Conservation (phyloP, 1,140 invertebrate genomes). For the Idris sp. region DNA sequence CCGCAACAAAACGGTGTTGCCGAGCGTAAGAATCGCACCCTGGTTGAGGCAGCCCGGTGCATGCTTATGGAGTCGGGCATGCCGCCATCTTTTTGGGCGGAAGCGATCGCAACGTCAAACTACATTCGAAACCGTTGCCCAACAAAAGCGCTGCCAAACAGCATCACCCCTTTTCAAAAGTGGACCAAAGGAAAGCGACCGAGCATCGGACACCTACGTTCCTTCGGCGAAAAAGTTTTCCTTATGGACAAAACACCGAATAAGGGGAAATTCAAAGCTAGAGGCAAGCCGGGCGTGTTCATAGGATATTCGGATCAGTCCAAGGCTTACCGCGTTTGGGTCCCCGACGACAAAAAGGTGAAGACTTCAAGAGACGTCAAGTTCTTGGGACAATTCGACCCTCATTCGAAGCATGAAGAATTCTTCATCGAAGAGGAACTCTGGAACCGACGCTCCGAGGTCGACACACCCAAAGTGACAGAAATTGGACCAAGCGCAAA, state of each 20-base stretch:
- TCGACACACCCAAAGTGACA: too few species aligned
- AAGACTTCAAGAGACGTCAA: neutral
- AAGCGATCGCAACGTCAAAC: slow-evolving; percentile 55
- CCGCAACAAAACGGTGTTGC: too few species aligned
- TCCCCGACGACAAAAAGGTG: neutral
- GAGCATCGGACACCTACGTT: neutral
- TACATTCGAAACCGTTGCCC: slow-evolving; percentile 55
- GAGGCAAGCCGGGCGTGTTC: neutral
- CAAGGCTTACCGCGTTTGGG: neutral
- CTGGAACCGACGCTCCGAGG: too few species aligned
- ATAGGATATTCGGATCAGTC: neutral
- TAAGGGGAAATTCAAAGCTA: neutral
- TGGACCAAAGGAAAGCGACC: neutral
- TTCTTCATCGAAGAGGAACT: too few species aligned
- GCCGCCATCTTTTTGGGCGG: slow-evolving; percentile 36
- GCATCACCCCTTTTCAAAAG: neutral
- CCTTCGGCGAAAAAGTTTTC: neutral
- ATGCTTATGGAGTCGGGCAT: neutral
- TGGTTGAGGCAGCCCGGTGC: too few species aligned
- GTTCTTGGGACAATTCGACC: too few species aligned
- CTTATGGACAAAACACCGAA: neutral
- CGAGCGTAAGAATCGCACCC: too few species aligned
- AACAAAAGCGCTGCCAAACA: slow-evolving; percentile 38
- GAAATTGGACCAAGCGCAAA: too few species aligned
- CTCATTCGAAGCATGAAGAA: too few species aligned